Base-by-base conservation (phyloP, 2,888 invertebrate genomes). In the Ernsta delagoae region DNA sequence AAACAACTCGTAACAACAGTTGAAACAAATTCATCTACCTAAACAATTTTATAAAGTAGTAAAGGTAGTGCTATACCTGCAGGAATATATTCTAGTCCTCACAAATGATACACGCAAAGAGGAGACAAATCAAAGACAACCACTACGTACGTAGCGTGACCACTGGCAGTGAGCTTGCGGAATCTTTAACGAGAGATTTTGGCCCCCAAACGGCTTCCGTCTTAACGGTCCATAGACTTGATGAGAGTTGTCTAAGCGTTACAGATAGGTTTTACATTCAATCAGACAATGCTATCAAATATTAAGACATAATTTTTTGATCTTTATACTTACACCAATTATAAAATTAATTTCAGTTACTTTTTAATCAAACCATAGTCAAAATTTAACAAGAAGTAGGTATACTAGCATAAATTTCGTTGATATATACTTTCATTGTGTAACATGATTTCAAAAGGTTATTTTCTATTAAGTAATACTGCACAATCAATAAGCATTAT, bases 161-260 rank as follows among this genome's bases (percentile, higher is more conserved):
- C 56, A 31, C 5, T 34, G 31, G 56, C 56, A 36, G 56, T 56
- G n/a, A 56, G 34, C 56, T 9, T 34, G 11, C n/a, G 6, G 56
- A 56, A 56, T 56, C n/a, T 34, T 56, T 56, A 56, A 54, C 54
- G 54, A 56, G 43, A 43, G 59, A 43, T 59, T 59, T 43, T 24
- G 39, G 16, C 36, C 24, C 59, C 24, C 8, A 9, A 31, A 34
- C 24, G 16, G 16, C 48, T 31, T 12, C n/a, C 48, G 43, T 61
- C 62, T 50, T 62, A 34, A 56, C 56, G 56, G 31, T 56, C 56
- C 8, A 34, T 12, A 53, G 24, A 53, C 4, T 12, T 9, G 24
- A 53, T n/a, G 53, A 24, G 8, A n/a, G 24, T 24, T 16, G 6
- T 12, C 50, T 50, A 16, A 50, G 16, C 16, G 7, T 50, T 50